A percentile compares a stretch with the other conserved stretches of the same genome.
These are phyloP conservation scores for Globicephala melas DNA, from an alignment of 2,113 vertebrate genomes.

Conservation along the genomic window DNA sequence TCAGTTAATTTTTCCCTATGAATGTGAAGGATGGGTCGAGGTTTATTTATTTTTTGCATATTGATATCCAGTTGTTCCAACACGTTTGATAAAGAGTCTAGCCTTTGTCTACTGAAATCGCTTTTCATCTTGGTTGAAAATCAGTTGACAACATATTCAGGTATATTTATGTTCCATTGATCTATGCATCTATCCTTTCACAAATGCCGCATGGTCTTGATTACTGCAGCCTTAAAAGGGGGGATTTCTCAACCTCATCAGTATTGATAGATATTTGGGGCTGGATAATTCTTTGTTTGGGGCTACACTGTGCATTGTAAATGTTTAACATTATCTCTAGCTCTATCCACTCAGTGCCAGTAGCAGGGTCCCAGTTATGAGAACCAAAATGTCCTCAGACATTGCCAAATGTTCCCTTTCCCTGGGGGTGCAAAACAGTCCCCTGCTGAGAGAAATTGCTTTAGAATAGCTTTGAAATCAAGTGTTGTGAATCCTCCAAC, in stretches of 20 bases:
- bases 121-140: not conserved
- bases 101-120: not conserved
- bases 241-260: not conserved
- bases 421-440: not conserved
- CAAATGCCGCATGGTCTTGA: not conserved
- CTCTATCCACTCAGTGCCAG: not conserved
- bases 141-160: not conserved
- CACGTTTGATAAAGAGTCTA: not conserved
- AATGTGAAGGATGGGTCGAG: not conserved
- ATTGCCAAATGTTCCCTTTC: not conserved
- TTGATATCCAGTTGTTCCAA: not conserved
- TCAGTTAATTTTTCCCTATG: not conserved
- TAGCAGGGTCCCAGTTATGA: not conserved
- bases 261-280: not conserved
- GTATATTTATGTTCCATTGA: not conserved
- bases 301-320: not conserved
- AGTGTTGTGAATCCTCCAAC: not conserved
- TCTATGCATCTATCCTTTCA: not conserved
- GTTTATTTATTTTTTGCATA: not conserved
- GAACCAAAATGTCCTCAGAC: not conserved
- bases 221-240: not conserved
- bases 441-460: not conserved
- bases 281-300: not conserved
- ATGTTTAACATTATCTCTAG: not conserved
- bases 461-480: not conserved